These are phyloP conservation scores for Pilophorus perplexus DNA, from an alignment of 2,888 invertebrate genomes.

Conservation along the genomic window DNA sequence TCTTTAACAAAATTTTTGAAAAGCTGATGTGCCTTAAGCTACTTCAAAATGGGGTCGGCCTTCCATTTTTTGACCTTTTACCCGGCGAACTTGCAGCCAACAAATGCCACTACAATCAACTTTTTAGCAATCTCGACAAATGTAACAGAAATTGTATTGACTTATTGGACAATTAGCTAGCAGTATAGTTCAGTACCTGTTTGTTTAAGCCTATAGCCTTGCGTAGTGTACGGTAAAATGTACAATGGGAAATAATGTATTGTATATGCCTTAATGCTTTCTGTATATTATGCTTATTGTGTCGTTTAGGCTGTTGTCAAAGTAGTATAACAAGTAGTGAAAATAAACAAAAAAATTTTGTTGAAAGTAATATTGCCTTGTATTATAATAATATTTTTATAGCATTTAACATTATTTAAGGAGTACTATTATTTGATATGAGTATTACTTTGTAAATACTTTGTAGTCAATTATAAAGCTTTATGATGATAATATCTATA, in stretches of 20 bases:
- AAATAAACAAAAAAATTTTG: constrained; percentile 18
- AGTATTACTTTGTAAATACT: constrained; percentile 43
- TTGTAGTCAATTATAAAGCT: constrained; percentile 46
- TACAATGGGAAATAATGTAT: constrained; percentile 14
- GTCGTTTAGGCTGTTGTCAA: constrained; percentile 22
- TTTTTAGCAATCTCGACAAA: constrained; percentile 1
- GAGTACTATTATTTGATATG: constrained; percentile 36
- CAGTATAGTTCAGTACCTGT: constrained; percentile 28
- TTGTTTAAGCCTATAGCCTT: constrained; percentile 28
- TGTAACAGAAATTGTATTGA: not conserved
- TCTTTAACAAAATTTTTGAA: not conserved
- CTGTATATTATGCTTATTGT: constrained; percentile 41
- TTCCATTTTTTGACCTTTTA: constrained; percentile 5
- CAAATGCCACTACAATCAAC: constrained; percentile 11
- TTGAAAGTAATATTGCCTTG: constrained; percentile 42
- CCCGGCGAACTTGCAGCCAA: not conserved
- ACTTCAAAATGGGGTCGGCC: not conserved
- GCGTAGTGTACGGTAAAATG: constrained; percentile 6
- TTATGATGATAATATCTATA: constrained; percentile 32
- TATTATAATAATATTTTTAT: constrained; percentile 46
- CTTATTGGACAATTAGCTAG: no score
- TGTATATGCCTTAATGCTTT: constrained; percentile 40
- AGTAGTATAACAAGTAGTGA: constrained; percentile 13
- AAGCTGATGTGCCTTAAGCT: constrained; percentile 19
- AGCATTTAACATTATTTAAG: constrained; percentile 39